Percentiles rank a stretch among this genome's conserved stretches.
These are phyloP conservation scores for Gallinago solitaria DNA, from an alignment of 2,797 vertebrate genomes.

Conservation along the genomic window DNA sequence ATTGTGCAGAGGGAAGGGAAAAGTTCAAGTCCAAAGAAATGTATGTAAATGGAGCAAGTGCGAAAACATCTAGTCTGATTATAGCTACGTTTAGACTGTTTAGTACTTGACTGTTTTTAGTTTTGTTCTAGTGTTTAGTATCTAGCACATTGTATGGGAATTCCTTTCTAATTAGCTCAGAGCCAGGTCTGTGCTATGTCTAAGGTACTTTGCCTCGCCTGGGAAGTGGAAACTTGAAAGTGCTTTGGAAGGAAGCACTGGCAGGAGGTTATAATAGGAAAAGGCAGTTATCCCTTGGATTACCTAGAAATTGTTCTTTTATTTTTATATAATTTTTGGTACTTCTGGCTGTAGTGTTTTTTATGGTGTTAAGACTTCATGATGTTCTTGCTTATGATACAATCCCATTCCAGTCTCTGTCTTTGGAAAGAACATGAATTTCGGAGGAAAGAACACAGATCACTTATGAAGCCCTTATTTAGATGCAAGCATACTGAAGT, in stretches of 20 bases:
- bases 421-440: background rate
- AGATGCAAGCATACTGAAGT: background rate
- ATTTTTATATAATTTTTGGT: background rate
- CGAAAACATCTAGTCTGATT: background rate
- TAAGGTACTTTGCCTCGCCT: background rate
- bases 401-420: background rate
- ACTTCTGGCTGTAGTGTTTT: background rate
- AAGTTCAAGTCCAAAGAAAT: background rate
- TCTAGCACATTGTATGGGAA: background rate
- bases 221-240: background rate
- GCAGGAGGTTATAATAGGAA: background rate
- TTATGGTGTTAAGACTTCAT: background rate
- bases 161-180: slow-evolving; percentile 38
- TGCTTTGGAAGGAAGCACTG: background rate
- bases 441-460: background rate
- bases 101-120: background rate
- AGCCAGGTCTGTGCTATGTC: background rate
- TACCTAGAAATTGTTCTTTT: background rate
- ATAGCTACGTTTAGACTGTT: no score
- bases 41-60: background rate
- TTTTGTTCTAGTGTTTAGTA: background rate
- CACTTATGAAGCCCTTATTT: background rate
- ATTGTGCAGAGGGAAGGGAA: background rate
- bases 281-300: background rate
- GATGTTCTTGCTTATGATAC: rapidly evolving